Evolutionary conservation across 2,888 invertebrate genomes (phyloP).

Genomic region (Blomia tropicalis): DNA sequence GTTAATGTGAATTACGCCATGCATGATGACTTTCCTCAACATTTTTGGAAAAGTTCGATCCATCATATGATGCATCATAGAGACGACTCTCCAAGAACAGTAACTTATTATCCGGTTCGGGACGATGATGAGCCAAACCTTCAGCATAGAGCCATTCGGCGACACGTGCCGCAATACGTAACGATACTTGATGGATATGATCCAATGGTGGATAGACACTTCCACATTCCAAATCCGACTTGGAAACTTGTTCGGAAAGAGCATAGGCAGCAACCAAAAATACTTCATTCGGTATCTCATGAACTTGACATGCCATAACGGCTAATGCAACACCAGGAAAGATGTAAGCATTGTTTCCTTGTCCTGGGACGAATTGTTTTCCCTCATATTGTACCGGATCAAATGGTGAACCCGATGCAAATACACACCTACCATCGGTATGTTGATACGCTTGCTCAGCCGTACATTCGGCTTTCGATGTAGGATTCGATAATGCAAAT

Average conservation of each 20-base stretch:
- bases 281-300: conserved; percentile 79
- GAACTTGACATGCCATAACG: conserved; percentile 64
- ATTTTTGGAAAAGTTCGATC: conserved; percentile 14
- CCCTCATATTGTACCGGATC: conserved; percentile 61
- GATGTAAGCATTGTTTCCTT: conserved; percentile 95
- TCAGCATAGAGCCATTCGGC: conserved; percentile 64
- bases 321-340: conserved; percentile 89
- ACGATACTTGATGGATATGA: conserved; percentile 65
- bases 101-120: conserved; percentile 42
- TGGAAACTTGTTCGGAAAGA: conserved; percentile 60
- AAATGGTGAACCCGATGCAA: conserved; percentile 92
- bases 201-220: conserved; percentile 78
- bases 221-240: conserved; percentile 61
- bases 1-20: conserved; percentile 5
- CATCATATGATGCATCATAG: conserved; percentile 39
- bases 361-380: conserved; percentile 70
- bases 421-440: conserved; percentile 76
- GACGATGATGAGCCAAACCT: conserved; percentile 40
- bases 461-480: conserved; percentile 96
- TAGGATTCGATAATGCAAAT: conserved; percentile 96
- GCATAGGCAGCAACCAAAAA: conserved; percentile 87
- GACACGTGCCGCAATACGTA: conserved; percentile 64
- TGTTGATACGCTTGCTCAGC: conserved; percentile 83
- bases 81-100: conserved; percentile 38
- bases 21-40: conserved; percentile 18